phyloP scores from a whole-genome alignment of 1,140 invertebrate genomes.

The Drosophila kepulauana region DNA sequence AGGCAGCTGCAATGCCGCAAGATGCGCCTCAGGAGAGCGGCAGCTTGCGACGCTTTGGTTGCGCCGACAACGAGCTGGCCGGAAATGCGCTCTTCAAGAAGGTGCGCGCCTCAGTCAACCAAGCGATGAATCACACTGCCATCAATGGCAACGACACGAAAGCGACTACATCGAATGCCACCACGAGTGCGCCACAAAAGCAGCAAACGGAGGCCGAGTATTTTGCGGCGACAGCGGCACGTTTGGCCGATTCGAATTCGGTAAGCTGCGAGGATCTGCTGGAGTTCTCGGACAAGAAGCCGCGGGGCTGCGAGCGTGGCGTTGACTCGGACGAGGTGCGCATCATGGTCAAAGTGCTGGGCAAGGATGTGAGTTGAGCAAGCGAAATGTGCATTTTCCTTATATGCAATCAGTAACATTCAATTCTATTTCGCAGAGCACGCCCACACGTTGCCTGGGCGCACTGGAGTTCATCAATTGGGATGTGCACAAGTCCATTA shows the following conservation, averaged over 20 bases:
- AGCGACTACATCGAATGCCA: background rate
- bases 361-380: conserved; percentile 88
- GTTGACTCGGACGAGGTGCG: conserved; percentile 95
- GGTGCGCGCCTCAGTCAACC: conserved; percentile 79
- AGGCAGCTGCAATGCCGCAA: conserved; percentile 15
- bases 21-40: conserved; percentile 23
- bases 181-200: conserved; percentile 26
- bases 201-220: conserved; percentile 76
- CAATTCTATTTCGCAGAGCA: conserved; percentile 86
- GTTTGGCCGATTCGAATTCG: conserved; percentile 87
- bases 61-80: conserved; percentile 77
- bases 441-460: conserved; percentile 91
- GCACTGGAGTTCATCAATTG: conserved; percentile 94
- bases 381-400: background rate
- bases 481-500: conserved; percentile 96
- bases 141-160: conserved; percentile 29
- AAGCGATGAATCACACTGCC: conserved; percentile 65
- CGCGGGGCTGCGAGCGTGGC: conserved; percentile 92
- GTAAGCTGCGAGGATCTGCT: conserved; percentile 96
- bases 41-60: conserved; percentile 36
- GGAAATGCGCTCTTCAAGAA: conserved; percentile 84
- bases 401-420: background rate
- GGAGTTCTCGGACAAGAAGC: conserved; percentile 95
- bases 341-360: conserved; percentile 95
- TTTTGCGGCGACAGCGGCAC: conserved; percentile 74